Percentiles rank a stretch among this genome's conserved stretches.
Conservation (phyloP, 2,797 vertebrate genomes). For the Erithacus rubecula region DNA sequence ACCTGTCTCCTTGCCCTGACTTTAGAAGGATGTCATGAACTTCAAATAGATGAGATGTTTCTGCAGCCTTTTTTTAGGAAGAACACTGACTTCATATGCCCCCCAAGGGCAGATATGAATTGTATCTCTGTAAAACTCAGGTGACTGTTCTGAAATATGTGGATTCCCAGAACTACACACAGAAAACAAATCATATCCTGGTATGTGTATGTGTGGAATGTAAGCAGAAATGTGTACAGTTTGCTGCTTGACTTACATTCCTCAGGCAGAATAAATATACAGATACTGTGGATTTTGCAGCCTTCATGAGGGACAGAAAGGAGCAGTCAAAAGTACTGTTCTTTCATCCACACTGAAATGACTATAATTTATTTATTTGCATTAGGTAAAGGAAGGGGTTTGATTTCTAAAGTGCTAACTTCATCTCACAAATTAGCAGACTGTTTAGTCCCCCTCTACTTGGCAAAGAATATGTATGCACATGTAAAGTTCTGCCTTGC, state of each 20-base stretch:
- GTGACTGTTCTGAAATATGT: not conserved
- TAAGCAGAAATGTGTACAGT: not conserved
- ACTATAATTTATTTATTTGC: not conserved
- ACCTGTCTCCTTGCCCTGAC: not conserved
- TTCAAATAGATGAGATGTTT: not conserved
- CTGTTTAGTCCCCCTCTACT: not conserved
- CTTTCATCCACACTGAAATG: not conserved
- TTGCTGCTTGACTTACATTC: not conserved
- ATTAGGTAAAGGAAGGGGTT: not conserved
- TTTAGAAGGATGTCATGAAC: not conserved
- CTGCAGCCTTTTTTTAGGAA: not conserved
- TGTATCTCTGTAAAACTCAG: not conserved
- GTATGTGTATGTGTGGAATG: not conserved
- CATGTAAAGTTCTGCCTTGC: not conserved
- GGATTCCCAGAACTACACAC: not conserved
- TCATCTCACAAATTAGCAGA: not conserved
- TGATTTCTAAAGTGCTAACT: not conserved
- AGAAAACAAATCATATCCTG: not conserved
- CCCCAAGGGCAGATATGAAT: not conserved
- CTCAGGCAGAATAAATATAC: not conserved
- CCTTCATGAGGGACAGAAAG: not conserved
- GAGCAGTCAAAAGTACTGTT: not conserved
- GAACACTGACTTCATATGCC: not conserved
- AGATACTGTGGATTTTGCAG: not conserved
- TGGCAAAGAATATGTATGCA: not conserved